A percentile compares a stretch with the other conserved stretches of the same genome.
Evolutionary conservation across 2,113 vertebrate genomes (phyloP).

Genomic region (Sceloporus undulatus): DNA sequence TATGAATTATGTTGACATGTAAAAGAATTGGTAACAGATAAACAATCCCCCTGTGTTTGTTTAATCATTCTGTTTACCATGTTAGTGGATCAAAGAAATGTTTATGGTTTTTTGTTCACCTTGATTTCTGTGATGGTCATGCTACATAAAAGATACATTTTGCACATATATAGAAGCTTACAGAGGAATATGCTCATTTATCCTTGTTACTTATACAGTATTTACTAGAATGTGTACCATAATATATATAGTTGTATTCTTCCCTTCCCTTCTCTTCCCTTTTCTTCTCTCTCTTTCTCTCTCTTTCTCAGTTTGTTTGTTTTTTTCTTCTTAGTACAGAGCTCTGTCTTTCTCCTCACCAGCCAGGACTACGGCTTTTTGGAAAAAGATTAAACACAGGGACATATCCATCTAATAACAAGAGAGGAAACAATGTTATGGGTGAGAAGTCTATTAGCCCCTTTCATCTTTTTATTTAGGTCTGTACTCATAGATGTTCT

Average conservation of each 20-base stretch:
- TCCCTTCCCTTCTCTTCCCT: constrained; percentile 35
- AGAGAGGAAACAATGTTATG: constrained; percentile 65
- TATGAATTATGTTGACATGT: constrained; percentile 19
- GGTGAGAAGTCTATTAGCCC: constrained; percentile 68
- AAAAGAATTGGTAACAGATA: constrained; percentile 47
- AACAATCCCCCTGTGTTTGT: constrained; percentile 46
- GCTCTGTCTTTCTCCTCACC: constrained; percentile 61
- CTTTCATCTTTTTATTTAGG: constrained; percentile 60
- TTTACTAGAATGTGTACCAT: constrained; percentile 55
- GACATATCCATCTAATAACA: constrained; percentile 72
- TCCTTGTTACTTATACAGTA: constrained; percentile 72
- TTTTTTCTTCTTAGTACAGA: constrained; percentile 59
- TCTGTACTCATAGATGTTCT: constrained; percentile 56
- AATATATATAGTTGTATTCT: neutral
- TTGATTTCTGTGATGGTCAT: constrained; percentile 60
- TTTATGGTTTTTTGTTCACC: constrained; percentile 65
- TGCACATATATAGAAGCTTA: constrained; percentile 64
- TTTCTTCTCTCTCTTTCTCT: constrained; percentile 65
- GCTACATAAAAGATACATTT: constrained; percentile 54
- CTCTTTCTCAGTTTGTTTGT: neutral
- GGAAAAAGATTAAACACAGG: constrained; percentile 70
- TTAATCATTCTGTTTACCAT: constrained; percentile 64
- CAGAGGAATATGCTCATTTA: constrained; percentile 70
- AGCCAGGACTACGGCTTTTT: constrained; percentile 62
- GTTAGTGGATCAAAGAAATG: constrained; percentile 62